Percentiles rank a stretch among this genome's conserved stretches.
Conservation (phyloP, 1,140 invertebrate genomes). For the Arctopsyche grandis region DNA sequence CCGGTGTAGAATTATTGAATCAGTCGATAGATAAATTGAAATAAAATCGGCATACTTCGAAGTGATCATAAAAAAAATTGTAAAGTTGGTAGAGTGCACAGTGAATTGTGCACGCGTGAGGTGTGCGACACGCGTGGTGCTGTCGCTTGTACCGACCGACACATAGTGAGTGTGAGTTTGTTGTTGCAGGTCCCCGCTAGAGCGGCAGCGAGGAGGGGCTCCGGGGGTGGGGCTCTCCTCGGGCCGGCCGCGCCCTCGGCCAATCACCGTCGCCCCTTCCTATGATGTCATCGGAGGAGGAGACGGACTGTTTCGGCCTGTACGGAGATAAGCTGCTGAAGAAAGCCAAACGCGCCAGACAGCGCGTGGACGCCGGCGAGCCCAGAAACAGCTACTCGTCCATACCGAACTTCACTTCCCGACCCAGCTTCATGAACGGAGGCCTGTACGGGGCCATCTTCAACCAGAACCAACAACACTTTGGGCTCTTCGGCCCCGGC, state of each 20-base stretch:
- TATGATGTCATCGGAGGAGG: slow-evolving; percentile 96
- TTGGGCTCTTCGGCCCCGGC: slow-evolving; percentile 80
- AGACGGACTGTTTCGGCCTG: slow-evolving; percentile 88
- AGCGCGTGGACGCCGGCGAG: slow-evolving; percentile 93
- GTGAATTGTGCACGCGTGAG: neutral
- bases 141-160: neutral
- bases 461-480: slow-evolving; percentile 75
- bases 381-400: slow-evolving; percentile 91
- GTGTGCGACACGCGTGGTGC: neutral
- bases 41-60: too few species aligned
- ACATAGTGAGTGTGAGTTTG: neutral
- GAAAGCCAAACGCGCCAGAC: slow-evolving; percentile 90
- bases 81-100: too few species aligned
- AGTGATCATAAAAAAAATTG: too few species aligned
- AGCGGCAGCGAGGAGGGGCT: slow-evolving; percentile 60
- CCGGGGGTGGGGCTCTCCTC: slow-evolving; percentile 58
- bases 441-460: slow-evolving; percentile 85
- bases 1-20: too few species aligned
- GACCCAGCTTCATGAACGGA: slow-evolving; percentile 83
- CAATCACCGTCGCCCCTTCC: slow-evolving; percentile 75
- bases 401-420: slow-evolving; percentile 86
- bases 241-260: slow-evolving; percentile 62
- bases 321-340: slow-evolving; percentile 89
- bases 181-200: slow-evolving; percentile 41
- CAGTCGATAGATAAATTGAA: too few species aligned